Percentiles rank a stretch among this genome's conserved stretches.
These are phyloP conservation scores for Euplexia lucipara DNA, from an alignment of 2,888 invertebrate species.

Conservation along the genomic window DNA sequence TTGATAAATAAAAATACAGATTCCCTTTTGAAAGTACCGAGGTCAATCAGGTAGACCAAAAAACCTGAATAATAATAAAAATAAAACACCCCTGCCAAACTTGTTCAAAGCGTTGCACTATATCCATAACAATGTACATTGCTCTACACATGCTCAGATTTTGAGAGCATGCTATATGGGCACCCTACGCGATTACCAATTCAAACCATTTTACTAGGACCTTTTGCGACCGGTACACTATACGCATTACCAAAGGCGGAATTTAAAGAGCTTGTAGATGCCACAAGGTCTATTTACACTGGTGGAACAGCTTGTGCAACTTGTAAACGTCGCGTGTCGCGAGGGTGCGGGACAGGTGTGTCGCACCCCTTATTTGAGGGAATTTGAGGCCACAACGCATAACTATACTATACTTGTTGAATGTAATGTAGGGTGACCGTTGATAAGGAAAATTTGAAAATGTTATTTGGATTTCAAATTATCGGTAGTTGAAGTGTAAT, in stretches of 20 bases:
- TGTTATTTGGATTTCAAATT: not conserved
- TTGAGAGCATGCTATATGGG: constrained; percentile 73
- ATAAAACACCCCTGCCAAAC: constrained; percentile 72
- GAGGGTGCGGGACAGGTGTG: constrained; percentile 89
- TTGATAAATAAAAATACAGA: constrained; percentile 15
- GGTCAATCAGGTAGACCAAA: constrained; percentile 44
- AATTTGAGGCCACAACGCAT: constrained; percentile 84
- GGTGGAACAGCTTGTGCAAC: constrained; percentile 76
- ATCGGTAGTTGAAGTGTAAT: not conserved
- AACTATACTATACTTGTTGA: constrained; percentile 78
- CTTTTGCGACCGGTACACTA: constrained; percentile 49
- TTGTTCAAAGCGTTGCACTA: constrained; percentile 75
- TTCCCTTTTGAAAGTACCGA: constrained; percentile 19
- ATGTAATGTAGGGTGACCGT: constrained; percentile 74
- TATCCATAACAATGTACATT: constrained; percentile 86
- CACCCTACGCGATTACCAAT: constrained; percentile 72
- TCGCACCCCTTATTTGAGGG: constrained; percentile 87
- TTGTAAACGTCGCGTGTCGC: constrained; percentile 86
- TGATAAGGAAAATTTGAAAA: constrained; percentile 21
- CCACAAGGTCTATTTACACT: constrained; percentile 72
- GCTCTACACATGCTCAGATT: constrained; percentile 82
- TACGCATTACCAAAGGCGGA: constrained; percentile 7
- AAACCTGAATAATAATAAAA: constrained; percentile 74
- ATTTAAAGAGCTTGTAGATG: constrained; percentile 35
- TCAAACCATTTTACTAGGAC: constrained; percentile 69